Evolutionary conservation across 2,797 vertebrate genomes (phyloP).

Genomic region (Halcyon smyrnensis): DNA sequence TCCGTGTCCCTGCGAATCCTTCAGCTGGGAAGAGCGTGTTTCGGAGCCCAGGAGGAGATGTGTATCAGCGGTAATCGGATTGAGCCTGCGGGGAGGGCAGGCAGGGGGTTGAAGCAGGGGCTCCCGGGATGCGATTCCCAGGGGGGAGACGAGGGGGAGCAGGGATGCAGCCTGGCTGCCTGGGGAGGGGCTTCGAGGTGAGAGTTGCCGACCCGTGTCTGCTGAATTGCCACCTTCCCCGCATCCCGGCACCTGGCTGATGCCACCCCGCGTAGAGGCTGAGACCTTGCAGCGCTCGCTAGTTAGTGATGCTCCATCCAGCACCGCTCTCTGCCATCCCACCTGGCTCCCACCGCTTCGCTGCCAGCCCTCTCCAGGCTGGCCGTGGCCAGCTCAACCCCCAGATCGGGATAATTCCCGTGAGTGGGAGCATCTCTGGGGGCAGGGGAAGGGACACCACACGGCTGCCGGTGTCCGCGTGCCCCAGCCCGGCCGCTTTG

Average conservation of each 20-base stretch:
- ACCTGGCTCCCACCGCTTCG: conserved; percentile 24
- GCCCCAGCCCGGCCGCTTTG: conserved; percentile 60
- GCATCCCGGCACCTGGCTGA: background rate
- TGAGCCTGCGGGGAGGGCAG: conserved; percentile 39
- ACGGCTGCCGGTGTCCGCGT: conserved; percentile 48
- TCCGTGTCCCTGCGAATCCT: conserved; percentile 63
- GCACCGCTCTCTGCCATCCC: background rate
- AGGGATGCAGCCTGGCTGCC: background rate
- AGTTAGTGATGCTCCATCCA: background rate
- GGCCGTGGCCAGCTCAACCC: conserved; percentile 76
- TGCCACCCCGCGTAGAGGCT: background rate
- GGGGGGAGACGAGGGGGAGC: background rate
- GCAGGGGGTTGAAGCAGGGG: background rate
- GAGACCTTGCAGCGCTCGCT: background rate
- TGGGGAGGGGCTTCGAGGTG: accelerated
- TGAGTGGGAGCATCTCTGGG: conserved; percentile 88
- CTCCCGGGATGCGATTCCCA: conserved; percentile 5
- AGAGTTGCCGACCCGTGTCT: background rate
- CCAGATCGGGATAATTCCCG: conserved; percentile 82
- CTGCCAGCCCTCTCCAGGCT: conserved; percentile 76
- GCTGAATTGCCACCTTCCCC: background rate
- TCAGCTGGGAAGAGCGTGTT: conserved; percentile 64
- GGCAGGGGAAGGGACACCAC: conserved; percentile 69
- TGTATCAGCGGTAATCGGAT: conserved; percentile 76
- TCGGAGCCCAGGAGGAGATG: conserved; percentile 72